Conservation (phyloP, 2,888 invertebrate genomes). For the Geophilus truncorum region DNA sequence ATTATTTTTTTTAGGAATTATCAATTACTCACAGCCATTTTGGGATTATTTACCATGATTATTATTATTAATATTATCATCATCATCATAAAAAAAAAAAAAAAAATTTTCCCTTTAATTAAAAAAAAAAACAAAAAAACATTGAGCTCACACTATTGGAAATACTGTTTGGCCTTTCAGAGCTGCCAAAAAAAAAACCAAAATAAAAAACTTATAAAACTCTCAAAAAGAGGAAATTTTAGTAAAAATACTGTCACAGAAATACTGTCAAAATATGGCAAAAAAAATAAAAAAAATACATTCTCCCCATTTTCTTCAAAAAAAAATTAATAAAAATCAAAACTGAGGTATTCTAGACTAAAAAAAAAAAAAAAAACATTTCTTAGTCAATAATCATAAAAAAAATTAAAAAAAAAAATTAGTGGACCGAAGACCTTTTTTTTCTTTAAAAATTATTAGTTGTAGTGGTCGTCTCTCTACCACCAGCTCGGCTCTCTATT, state of each 20-base stretch:
- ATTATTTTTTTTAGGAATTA: not conserved
- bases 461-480: not conserved
- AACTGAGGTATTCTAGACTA: slow-evolving; percentile 20
- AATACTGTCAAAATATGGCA: not conserved
- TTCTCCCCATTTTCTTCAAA: not conserved
- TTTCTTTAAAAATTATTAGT: not conserved
- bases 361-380: not conserved
- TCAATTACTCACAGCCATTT: not conserved
- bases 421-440: too few species aligned
- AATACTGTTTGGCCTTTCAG: not conserved
- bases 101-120: too few species aligned
- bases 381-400: too few species aligned
- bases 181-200: not conserved
- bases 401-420: not conserved
- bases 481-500: slow-evolving; percentile 33
- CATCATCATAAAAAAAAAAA: not conserved
- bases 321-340: not conserved
- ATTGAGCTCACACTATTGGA: not conserved
- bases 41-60: not conserved
- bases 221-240: not conserved
- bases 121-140: not conserved
- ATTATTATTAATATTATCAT: not conserved
- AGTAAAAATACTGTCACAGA: not conserved
- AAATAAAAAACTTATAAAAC: too few species aligned
- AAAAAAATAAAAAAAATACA: not conserved